phyloP scores from a whole-genome alignment of 2,113 vertebrate species.

The Tetrao urogallus region DNA sequence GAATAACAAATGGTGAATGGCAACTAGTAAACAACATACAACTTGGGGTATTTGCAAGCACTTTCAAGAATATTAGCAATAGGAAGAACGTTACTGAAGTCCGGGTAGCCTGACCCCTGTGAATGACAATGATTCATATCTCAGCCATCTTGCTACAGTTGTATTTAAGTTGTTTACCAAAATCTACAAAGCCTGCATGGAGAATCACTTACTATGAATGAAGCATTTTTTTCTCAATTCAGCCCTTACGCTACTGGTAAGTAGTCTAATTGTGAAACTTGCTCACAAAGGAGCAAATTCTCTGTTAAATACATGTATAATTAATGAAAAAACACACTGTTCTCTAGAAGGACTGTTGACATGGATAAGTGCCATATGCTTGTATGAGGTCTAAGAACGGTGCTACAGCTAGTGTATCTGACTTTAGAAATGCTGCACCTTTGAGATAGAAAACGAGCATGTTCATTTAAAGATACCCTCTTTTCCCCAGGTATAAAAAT shows the following conservation, averaged over 20 bases:
- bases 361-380: rapidly evolving
- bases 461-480: background rate
- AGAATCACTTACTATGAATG: background rate
- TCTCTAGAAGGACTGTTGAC: background rate
- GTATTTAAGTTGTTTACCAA: constrained; percentile 11
- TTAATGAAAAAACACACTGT: background rate
- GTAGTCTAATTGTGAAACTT: constrained; percentile 1
- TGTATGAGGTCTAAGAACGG: background rate
- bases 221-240: background rate
- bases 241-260: background rate
- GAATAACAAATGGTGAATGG: constrained; percentile 55
- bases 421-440: background rate
- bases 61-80: constrained; percentile 34
- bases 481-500: background rate
- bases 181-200: background rate
- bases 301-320: background rate
- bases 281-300: background rate
- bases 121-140: constrained; percentile 38
- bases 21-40: constrained; percentile 39
- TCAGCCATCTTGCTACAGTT: background rate
- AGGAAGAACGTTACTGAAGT: background rate
- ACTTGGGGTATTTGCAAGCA: constrained; percentile 13
- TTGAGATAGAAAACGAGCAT: background rate
- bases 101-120: constrained; percentile 15
- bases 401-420: background rate